A percentile compares a stretch with the other conserved stretches of the same genome.
Conservation (phyloP, 2,797 vertebrate species). For the Atherinosoma microstoma region DNA sequence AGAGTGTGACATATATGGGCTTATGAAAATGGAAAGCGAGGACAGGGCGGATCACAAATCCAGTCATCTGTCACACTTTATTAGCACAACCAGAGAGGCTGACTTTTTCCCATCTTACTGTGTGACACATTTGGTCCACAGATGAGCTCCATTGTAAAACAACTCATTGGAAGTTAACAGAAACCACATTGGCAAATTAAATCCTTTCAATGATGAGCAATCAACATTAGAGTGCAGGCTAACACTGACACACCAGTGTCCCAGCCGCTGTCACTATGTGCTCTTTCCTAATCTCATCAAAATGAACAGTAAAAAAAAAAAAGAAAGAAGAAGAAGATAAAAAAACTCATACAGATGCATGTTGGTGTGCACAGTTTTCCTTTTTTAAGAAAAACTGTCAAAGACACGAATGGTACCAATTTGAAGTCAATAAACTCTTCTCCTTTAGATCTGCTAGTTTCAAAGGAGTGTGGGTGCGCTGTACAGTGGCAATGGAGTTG, state of each 20-base stretch:
- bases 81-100: constrained; percentile 43
- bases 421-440: constrained; percentile 85
- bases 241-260: constrained; percentile 20
- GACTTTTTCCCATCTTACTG: constrained; percentile 49
- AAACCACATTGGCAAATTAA: constrained; percentile 60
- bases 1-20: constrained; percentile 63
- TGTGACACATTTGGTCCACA: constrained; percentile 78
- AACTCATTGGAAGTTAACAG: constrained; percentile 64
- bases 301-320: constrained; percentile 17
- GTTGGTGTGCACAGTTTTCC: constrained; percentile 19
- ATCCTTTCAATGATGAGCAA: constrained; percentile 52
- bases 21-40: constrained; percentile 65
- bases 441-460: constrained; percentile 78
- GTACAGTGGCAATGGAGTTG: constrained; percentile 72
- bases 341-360: neutral
- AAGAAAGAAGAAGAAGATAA: neutral
- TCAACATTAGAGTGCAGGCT: constrained; percentile 42
- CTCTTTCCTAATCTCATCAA: constrained; percentile 15
- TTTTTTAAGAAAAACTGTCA: constrained; percentile 19
- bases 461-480: constrained; percentile 81
- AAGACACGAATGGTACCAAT: constrained; percentile 83
- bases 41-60: constrained; percentile 56
- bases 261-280: constrained; percentile 30
- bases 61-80: constrained; percentile 67
- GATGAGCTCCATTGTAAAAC: constrained; percentile 68